Evolutionary conservation across 2,113 vertebrate species (phyloP).

Genomic region (Ammodytes dubius): DNA sequence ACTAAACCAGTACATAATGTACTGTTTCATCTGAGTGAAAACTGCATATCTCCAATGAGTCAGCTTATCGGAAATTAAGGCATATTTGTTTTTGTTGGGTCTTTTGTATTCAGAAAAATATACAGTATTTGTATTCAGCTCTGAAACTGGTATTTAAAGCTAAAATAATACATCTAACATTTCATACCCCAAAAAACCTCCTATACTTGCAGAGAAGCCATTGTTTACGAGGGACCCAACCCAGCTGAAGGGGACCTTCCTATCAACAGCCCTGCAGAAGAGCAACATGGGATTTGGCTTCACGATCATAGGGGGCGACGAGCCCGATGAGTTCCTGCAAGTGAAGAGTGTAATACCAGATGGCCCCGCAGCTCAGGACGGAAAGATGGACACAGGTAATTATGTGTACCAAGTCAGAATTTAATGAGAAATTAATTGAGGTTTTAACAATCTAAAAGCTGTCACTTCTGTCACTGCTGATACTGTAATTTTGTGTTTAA

Average conservation of each 20-base stretch:
- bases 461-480: not conserved
- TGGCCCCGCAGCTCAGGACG: slow-evolving; percentile 96
- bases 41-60: slow-evolving; percentile 31
- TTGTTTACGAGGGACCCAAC: slow-evolving; percentile 97
- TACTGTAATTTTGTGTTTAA: slow-evolving; percentile 32
- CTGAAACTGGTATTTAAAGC: not conserved
- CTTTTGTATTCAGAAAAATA: slow-evolving; percentile 6
- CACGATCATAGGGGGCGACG: slow-evolving; percentile 98
- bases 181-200: not conserved
- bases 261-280: slow-evolving; percentile 97
- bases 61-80: slow-evolving; percentile 8
- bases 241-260: slow-evolving; percentile 97
- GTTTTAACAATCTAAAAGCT: slow-evolving; percentile 21
- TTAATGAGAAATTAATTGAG: slow-evolving; percentile 19
- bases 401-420: slow-evolving; percentile 1
- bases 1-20: slow-evolving; percentile 47
- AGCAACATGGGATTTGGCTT: slow-evolving; percentile 99
- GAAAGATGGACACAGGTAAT: slow-evolving; percentile 98
- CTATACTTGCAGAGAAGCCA: slow-evolving; percentile 90
- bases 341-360: slow-evolving; percentile 99
- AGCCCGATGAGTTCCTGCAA: slow-evolving; percentile 98
- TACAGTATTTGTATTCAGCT: not conserved
- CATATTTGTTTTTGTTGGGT: not conserved
- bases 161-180: not conserved
- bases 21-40: slow-evolving; percentile 47